Evolutionary conservation across 2,797 vertebrate species (phyloP), one percentile per base, ranked within the genome.

Genomic region (Pseudotriccus pelzelni): DNA sequence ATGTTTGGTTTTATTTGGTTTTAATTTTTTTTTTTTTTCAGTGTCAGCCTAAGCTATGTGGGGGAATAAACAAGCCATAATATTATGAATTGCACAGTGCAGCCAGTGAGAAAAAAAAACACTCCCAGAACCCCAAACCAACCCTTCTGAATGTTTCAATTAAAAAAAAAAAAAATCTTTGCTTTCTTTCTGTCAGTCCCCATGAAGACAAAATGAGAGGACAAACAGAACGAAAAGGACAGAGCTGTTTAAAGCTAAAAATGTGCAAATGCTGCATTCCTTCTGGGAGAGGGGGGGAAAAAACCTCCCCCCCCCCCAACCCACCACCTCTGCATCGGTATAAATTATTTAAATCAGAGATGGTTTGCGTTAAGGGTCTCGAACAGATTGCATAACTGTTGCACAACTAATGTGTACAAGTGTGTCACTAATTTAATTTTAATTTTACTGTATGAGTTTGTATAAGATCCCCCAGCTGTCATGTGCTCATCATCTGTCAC

Each of bases 361-460:
- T 84, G 88, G 90, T 92, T 94, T 82, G 93, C 10, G 67, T 53
- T 64, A 79, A 60, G 94, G 92, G 92, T 95, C 96, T 84, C 15
- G 80, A 97, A 97, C 98, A 98, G 98, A 98, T 97, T 98, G 98
- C 96, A 67, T 97, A 98, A 98, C 97, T 98, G 98, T 98, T 98
- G 97, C 97, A 97, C 97, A 97, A 97, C 97, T 96, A 96, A 96
- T 98, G 98, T 98, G 98, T 98, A 97, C 97, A 98, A 97, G 98
- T 97, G 98, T 98, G 98, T 98, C 97, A 98, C 97, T 98, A 98
- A 98, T 98, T 98, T 98, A 97, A 98, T 98, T 98, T 98, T 97
- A 98, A 98, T 98, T 98, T 98, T 98, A 97, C 97, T 98, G 97
- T 97, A 97, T 97, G 96, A 96, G 86, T 96, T 98, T 96, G 97